Conservation (phyloP, 2,113 vertebrate genomes). For the Pollimyrus isidori region DNA sequence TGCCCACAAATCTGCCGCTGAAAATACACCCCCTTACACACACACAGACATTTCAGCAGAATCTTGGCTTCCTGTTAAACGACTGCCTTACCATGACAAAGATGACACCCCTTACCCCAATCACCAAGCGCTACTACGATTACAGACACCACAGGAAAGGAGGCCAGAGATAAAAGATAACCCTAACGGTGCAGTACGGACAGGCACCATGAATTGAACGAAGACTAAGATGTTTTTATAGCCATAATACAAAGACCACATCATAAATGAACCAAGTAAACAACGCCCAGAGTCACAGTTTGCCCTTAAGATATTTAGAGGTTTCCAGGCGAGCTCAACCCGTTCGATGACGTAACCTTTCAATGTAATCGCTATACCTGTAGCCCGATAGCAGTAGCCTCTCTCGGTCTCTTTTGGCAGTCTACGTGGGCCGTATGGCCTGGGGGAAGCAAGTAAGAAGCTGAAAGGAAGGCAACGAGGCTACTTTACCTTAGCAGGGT, state of each 20-base stretch:
- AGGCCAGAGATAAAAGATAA: slow-evolving; percentile 10
- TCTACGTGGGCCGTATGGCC: background rate
- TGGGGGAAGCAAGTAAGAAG: background rate
- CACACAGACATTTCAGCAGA: background rate
- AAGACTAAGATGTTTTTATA: background rate
- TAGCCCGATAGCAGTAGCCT: background rate
- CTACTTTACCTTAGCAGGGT: slow-evolving; percentile 4
- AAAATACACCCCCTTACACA: background rate
- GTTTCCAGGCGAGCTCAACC: slow-evolving; percentile 6
- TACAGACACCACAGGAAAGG: background rate
- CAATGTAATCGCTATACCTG: background rate
- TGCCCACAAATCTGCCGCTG: background rate
- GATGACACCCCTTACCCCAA: background rate
- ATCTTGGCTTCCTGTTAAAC: background rate
- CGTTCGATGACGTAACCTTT: slow-evolving; percentile 9
- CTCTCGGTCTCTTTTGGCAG: background rate
- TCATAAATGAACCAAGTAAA: slow-evolving; percentile 20
- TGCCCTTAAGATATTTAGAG: background rate
- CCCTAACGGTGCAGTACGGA: background rate
- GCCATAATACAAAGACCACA: slow-evolving; percentile 8
- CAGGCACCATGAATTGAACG: background rate
- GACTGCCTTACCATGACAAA: background rate
- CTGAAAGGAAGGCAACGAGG: background rate
- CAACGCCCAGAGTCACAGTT: slow-evolving; percentile 12
- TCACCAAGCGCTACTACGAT: background rate